phyloP scores from a whole-genome alignment of 2,113 vertebrate genomes.

The Motacilla tschutschensis region DNA sequence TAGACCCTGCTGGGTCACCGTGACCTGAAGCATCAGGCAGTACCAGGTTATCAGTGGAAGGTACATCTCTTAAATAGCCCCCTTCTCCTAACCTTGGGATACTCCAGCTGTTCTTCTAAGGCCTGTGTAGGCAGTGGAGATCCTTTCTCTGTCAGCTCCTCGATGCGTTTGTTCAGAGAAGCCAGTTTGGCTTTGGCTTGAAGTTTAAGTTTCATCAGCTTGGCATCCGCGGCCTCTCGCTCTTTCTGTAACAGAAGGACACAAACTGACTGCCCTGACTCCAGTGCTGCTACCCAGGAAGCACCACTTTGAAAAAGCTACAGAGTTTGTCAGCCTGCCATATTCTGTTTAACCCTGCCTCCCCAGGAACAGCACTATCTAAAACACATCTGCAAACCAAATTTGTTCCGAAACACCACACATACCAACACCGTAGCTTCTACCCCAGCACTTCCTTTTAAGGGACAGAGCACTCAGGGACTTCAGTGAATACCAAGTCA shows the following conservation, averaged over 20 bases:
- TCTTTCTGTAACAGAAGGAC: conserved; percentile 76
- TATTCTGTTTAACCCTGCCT: neutral
- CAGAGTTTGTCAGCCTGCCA: neutral
- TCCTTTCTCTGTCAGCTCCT: conserved; percentile 80
- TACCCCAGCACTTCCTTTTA: neutral
- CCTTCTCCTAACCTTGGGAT: conserved; percentile 34
- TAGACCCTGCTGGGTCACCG: neutral
- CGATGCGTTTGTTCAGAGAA: conserved; percentile 85
- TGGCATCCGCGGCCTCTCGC: conserved; percentile 81
- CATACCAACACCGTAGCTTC: neutral
- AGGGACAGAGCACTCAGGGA: neutral
- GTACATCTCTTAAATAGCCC: neutral
- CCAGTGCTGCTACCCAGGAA: neutral
- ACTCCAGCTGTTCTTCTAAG: neutral
- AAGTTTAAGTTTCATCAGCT: conserved; percentile 89
- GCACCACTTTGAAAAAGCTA: neutral
- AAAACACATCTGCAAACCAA: neutral
- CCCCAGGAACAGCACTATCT: neutral
- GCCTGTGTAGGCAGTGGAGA: neutral
- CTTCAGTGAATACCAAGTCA: neutral
- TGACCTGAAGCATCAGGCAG: neutral
- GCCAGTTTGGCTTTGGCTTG: conserved; percentile 91
- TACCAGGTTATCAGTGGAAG: neutral
- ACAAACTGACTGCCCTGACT: neutral
- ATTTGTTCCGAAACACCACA: neutral